Conservation (phyloP, 2,888 invertebrate species). For the Nymphalis urticae region DNA sequence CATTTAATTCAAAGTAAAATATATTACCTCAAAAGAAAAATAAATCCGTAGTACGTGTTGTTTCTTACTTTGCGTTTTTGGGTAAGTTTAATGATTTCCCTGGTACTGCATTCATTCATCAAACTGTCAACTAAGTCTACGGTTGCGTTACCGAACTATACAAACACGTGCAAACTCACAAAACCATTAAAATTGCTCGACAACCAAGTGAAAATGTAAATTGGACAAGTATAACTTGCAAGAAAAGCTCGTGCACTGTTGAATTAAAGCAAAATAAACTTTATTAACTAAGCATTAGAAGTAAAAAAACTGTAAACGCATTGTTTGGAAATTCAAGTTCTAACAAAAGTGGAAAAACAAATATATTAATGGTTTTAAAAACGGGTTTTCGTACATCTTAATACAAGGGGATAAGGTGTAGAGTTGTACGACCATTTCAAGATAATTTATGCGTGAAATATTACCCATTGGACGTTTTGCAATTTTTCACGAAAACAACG, state of each 20-base stretch:
- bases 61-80: slow-evolving; percentile 14
- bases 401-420: slow-evolving; percentile 34
- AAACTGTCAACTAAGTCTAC: slow-evolving; percentile 54
- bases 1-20: too few relatives aligned
- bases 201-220: slow-evolving; percentile 46
- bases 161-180: slow-evolving; percentile 33
- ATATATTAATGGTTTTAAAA: slow-evolving; percentile 21
- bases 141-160: slow-evolving; percentile 13
- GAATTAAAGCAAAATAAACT: slow-evolving; percentile 44
- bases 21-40: slow-evolving; percentile 7
- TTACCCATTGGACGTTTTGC: slow-evolving; percentile 50
- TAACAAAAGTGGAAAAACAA: slow-evolving; percentile 33
- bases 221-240: slow-evolving; percentile 41
- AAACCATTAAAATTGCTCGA: slow-evolving; percentile 38
- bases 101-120: slow-evolving; percentile 63
- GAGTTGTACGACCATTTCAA: slow-evolving; percentile 27
- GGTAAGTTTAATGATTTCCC: slow-evolving; percentile 55
- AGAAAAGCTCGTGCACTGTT: slow-evolving; percentile 33
- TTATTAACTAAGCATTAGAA: slow-evolving; percentile 43
- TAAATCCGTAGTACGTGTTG: slow-evolving; percentile 8
- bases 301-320: slow-evolving; percentile 28
- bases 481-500: slow-evolving; percentile 64
- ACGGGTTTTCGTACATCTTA: slow-evolving; percentile 25
- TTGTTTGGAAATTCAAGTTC: slow-evolving; percentile 12
- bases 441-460: slow-evolving; percentile 25